phyloP scores from a whole-genome alignment of 2,113 vertebrate genomes.

The Maccullochella peelii region DNA sequence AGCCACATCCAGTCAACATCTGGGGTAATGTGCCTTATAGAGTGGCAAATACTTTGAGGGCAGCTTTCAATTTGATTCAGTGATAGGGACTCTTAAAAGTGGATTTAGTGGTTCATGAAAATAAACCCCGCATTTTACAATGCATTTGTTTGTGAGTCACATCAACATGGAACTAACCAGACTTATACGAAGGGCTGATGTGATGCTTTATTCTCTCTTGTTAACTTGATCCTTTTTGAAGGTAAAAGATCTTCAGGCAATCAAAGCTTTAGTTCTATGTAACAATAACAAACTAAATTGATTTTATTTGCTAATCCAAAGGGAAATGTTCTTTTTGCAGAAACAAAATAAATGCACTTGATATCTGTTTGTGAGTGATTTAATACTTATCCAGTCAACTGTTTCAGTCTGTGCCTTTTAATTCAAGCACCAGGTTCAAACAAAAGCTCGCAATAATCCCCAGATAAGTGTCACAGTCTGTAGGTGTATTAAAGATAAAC shows the following conservation, averaged over 20 bases:
- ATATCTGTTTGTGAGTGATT: background rate
- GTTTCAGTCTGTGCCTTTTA: background rate
- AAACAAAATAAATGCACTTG: background rate
- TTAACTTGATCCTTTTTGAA: background rate
- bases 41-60: background rate
- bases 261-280: background rate
- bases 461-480: slow-evolving; percentile 22
- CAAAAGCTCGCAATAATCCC: slow-evolving; percentile 32
- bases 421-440: slow-evolving; percentile 31
- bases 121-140: slow-evolving; percentile 7
- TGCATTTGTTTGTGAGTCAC: slow-evolving; percentile 3
- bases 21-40: background rate
- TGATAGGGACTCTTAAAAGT: background rate
- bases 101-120: slow-evolving; percentile 18
- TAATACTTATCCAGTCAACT: background rate
- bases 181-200: background rate
- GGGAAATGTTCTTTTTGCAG: background rate
- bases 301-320: background rate
- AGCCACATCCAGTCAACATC: background rate
- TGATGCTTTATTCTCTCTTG: background rate
- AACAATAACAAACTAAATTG: background rate
- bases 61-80: background rate
- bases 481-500: slow-evolving; percentile 54
- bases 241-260: background rate
- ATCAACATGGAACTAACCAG: background rate